Evolutionary conservation across 2,888 invertebrate species (phyloP).

Genomic region (Ophioninae sp.): DNA sequence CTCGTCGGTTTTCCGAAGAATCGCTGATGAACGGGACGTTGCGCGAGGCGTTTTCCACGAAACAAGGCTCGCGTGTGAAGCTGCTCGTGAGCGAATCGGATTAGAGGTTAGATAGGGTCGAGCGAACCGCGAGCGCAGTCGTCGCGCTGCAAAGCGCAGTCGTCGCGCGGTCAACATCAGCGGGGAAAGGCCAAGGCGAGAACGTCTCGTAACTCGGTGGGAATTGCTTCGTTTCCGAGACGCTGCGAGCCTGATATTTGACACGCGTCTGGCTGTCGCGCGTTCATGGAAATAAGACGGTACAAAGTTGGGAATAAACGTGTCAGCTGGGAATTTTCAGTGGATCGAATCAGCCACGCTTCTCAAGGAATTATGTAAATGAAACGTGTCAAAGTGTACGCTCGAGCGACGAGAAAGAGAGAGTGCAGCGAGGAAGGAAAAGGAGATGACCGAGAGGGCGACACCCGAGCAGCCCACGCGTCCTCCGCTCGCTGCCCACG

Average conservation of each 20-base stretch:
- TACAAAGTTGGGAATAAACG: conserved; percentile 21
- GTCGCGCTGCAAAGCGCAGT: conserved; percentile 15
- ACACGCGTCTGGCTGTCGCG: conserved; percentile 42
- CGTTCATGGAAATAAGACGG: conserved; percentile 21
- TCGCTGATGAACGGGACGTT: neutral
- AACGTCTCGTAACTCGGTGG: conserved; percentile 33
- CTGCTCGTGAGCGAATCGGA: conserved; percentile 19
- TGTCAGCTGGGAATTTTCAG: conserved; percentile 47
- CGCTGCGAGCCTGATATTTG: conserved; percentile 64
- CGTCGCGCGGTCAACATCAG: conserved; percentile 16
- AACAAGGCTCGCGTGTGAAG: conserved; percentile 37
- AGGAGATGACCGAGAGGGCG: conserved; percentile 34
- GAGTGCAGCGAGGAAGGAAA: neutral
- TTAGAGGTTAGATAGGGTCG: conserved; percentile 51
- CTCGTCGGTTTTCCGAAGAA: conserved; percentile 4
- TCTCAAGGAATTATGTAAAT: conserved; percentile 66
- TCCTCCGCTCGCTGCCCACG: conserved; percentile 41
- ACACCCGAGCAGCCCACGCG: conserved; percentile 58
- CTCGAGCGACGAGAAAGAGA: conserved; percentile 30
- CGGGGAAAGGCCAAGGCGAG: conserved; percentile 74
- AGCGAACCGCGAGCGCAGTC: conserved; percentile 9
- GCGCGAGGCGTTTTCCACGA: conserved; percentile 42
- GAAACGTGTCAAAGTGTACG: conserved; percentile 48
- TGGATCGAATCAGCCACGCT: conserved; percentile 49
- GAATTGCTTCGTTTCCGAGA: conserved; percentile 8